Evolutionary conservation across 2,797 vertebrate genomes (phyloP).

Genomic region (Gymnopithys bicolor): DNA sequence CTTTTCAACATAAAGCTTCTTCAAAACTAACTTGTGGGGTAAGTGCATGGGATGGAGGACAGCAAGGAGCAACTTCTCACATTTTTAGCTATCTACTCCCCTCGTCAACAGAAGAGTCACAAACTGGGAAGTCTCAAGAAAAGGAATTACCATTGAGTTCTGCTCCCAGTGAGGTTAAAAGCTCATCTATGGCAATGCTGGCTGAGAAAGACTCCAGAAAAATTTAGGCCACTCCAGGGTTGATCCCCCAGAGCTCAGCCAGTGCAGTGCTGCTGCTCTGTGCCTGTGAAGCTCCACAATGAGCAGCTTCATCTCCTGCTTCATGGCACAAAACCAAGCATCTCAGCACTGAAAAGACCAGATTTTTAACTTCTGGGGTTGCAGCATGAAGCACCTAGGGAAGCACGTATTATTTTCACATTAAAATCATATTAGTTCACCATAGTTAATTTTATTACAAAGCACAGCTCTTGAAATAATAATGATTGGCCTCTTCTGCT

Average conservation of each 20-base stretch:
- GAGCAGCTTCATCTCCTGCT: neutral
- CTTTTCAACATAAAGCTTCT: neutral
- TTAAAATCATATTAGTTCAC: constrained; percentile 68
- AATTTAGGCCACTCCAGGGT: neutral
- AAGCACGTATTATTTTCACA: constrained; percentile 64
- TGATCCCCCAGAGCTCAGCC: neutral
- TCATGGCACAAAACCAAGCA: neutral
- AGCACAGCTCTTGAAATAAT: constrained; percentile 47
- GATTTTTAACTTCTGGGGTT: constrained; percentile 20
- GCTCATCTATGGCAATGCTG: neutral
- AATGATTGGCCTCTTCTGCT: constrained; percentile 45
- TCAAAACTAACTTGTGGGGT: neutral
- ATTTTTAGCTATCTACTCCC: neutral
- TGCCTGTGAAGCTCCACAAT: neutral
- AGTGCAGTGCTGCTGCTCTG: neutral
- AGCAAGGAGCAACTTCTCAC: neutral
- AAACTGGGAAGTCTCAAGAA: neutral
- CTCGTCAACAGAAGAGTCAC: rapidly evolving
- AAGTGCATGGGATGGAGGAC: neutral
- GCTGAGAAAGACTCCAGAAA: neutral
- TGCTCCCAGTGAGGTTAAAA: neutral
- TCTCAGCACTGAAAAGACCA: neutral
- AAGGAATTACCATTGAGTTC: neutral
- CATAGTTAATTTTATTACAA: constrained; percentile 65
- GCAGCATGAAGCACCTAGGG: constrained; percentile 7